These are phyloP conservation scores for Euphonia xanthogaster DNA, from an alignment of 2,797 vertebrate genomes.

Conservation along the genomic window DNA sequence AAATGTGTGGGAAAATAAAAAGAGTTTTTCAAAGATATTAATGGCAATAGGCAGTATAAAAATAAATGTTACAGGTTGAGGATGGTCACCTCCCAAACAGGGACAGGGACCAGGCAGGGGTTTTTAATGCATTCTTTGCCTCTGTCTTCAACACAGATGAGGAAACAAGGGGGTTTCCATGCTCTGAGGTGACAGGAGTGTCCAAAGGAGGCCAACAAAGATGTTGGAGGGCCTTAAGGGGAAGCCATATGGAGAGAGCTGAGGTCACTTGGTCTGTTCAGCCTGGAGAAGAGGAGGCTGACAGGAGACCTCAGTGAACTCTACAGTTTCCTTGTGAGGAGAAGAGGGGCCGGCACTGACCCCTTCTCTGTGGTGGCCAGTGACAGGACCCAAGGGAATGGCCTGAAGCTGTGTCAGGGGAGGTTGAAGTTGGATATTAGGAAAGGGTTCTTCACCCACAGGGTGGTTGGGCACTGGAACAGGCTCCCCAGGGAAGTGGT, in stretches of 20 bases:
- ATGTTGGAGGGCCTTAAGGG: not conserved
- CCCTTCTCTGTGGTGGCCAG: not conserved
- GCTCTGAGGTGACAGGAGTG: not conserved
- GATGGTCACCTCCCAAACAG: not conserved
- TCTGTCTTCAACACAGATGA: not conserved
- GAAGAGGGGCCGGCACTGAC: not conserved
- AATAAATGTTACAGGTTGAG: not conserved
- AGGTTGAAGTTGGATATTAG: no score
- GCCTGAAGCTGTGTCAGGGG: not conserved
- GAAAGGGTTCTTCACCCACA: not conserved
- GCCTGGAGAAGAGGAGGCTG: not conserved
- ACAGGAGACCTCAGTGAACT: not conserved
- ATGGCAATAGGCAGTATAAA: not conserved
- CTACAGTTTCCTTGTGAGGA: not conserved
- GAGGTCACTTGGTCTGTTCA: not conserved
- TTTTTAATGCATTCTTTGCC: not conserved
- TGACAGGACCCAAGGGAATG: not conserved
- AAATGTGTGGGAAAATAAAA: not conserved
- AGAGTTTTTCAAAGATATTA: not conserved
- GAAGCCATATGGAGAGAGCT: not conserved
- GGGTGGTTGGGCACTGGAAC: not conserved
- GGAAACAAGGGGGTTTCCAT: not conserved
- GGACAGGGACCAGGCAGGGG: not conserved
- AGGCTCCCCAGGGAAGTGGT: not conserved
- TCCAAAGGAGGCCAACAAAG: not conserved